Evolutionary conservation across 2,797 vertebrate species (phyloP), one percentile per base, ranked within the genome.

Genomic region (Phalloptychus januarius): DNA sequence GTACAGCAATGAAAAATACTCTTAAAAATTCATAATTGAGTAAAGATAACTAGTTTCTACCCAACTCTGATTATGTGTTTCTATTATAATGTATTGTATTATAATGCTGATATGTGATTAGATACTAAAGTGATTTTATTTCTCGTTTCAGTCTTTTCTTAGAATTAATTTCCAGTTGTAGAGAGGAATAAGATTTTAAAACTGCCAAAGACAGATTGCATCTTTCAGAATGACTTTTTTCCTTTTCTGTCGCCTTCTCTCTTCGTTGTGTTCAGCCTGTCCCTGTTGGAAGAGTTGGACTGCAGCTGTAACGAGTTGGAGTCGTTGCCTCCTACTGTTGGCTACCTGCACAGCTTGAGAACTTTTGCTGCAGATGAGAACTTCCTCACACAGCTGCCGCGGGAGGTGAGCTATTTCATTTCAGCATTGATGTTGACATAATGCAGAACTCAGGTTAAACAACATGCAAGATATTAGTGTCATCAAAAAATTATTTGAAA

Each of bases 261-360:
- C 72, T 65, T 78, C 73, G 78, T 87, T n/a, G 75, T 72, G 58
- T 79, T 20, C 95, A 99, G 98, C 96, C 94, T 99, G 90, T 98
- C 97, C 90, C 93, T 99, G 79, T 88, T 99, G 95, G 98, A 99
- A 95, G 98, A 99, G 86, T 96, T 99, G 87, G 98, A 99, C 95
- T 98, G 97, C 92, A 99, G 98, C 94, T 99, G 98, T 93, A 99
- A 99, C 82, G 98, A 99, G 93, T 88, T 99, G 95, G 98, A 99
- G 93, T 96, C 95, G 0, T 93, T 99, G 69, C 98, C 98, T 84
- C 93, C 97, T 65, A 99, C 98, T 71, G 95, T 98, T 0, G 98
- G 98, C 79, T 99, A 98, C 94, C 95, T 99, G 88, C 97, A 97
- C 90, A 99, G 91, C 94, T 96, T 99, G 74, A 95, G 98, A 84